Percentiles rank a stretch among this genome's conserved stretches.
Evolutionary conservation across 2,797 vertebrate species (phyloP).

Genomic region (Dermochelys coriacea): DNA sequence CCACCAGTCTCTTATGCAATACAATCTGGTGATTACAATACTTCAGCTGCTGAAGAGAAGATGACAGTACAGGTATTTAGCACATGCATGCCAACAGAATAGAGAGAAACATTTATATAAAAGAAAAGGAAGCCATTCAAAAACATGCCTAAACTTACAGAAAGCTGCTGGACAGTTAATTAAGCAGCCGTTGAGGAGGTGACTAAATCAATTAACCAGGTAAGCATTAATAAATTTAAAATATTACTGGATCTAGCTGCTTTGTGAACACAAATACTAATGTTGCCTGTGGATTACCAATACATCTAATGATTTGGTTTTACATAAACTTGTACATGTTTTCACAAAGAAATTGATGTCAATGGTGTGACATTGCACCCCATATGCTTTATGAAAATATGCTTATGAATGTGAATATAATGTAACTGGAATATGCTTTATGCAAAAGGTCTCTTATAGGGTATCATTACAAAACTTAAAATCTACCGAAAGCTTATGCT

Average conservation of each 20-base stretch:
- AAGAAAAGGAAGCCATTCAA: background rate
- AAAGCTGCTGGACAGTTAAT: background rate
- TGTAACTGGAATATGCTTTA: too few species aligned
- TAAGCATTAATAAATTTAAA: background rate
- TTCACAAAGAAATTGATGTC: background rate
- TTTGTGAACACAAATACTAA: background rate
- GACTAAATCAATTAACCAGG: background rate
- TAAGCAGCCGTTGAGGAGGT: background rate
- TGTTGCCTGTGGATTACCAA: rapidly evolving
- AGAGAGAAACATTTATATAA: rapidly evolving
- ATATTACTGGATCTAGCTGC: background rate
- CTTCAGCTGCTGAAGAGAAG: background rate
- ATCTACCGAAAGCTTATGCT: too few species aligned
- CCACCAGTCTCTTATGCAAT: background rate
- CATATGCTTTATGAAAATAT: too few species aligned
- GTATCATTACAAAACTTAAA: too few species aligned
- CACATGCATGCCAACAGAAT: background rate
- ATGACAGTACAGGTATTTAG: background rate
- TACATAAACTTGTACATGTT: background rate
- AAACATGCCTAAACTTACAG: background rate
- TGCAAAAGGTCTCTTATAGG: too few species aligned
- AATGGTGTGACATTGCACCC: too few species aligned
- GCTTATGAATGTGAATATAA: too few species aligned
- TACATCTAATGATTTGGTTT: background rate
- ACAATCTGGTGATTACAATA: background rate